phyloP scores from a whole-genome alignment of 1,140 invertebrate genomes.

The Brachionus rubens region DNA sequence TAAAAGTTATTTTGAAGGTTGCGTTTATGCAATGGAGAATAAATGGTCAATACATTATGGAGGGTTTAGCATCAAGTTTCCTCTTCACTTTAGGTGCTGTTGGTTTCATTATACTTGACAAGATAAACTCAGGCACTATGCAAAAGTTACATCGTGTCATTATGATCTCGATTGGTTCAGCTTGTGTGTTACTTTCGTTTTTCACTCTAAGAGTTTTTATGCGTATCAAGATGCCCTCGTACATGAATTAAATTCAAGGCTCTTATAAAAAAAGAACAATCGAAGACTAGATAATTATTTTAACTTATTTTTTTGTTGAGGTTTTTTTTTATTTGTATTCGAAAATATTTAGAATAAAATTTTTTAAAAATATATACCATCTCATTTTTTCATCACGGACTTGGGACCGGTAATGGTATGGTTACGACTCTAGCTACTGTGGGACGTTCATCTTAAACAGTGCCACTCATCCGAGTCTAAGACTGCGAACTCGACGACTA shows the following conservation, averaged over 20 bases:
- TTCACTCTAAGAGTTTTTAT: constrained; percentile 96
- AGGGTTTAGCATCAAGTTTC: constrained; percentile 92
- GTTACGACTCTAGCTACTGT: no score
- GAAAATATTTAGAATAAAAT: no score
- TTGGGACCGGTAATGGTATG: no score
- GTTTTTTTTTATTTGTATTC: no score
- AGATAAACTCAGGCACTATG: constrained; percentile 83
- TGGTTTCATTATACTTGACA: constrained; percentile 92
- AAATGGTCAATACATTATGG: constrained; percentile 98
- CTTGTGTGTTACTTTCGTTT: constrained; percentile 87
- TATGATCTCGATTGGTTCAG: constrained; percentile 84
- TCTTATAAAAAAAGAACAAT: no score
- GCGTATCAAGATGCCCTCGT: constrained; percentile 87
- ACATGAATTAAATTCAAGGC: constrained; percentile 37
- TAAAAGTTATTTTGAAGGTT: constrained; percentile 64
- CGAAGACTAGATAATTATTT: no score
- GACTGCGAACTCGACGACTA: no score
- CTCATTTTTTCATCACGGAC: no score
- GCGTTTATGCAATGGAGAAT: constrained; percentile 97
- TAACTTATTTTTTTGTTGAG: no score
- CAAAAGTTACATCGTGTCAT: constrained; percentile 87
- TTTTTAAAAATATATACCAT: no score
- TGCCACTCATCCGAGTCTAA: no score
- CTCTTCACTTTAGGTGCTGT: constrained; percentile 89
- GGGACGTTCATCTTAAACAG: no score